Base-by-base conservation (phyloP, 2,113 vertebrate genomes). In the Phyllostomus hastatus region DNA sequence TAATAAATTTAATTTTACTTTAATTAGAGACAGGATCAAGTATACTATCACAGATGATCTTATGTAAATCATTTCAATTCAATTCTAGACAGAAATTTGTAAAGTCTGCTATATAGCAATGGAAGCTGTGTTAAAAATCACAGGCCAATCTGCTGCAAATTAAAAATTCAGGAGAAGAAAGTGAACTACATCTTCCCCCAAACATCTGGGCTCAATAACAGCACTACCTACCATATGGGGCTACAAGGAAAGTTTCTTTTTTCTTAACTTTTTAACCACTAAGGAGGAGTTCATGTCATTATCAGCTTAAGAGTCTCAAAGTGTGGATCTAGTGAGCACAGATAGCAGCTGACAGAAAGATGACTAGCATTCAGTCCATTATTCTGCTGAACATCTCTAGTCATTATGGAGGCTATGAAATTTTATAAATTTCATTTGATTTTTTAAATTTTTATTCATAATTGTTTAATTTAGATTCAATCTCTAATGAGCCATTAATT, bases 211-310 rank as follows among this genome's bases (percentile, higher is more conserved):
- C 4, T 83, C 26, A 83, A 64, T 14, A 78, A 90, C 0, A 92
- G 10, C 26, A 92, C n/a, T 59, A 92, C 8, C n/a, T 59, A 92
- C 8, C 24, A 82, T 69, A 81, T 46, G 38, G 14, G 10, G 22
- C 28, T 86, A 82, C 2, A 48, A 80, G 28, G 6, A 90, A n/a
- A 66, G 8, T 64, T 72, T 64, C 9, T 85, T 81, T 95, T 81
- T 86, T 57, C 83, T 84, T 82, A 90, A 97, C 20, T 72, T 94
- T 80, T 70, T 86, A 95, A 86, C n/a, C 72, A 89, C 43, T 78
- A 87, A 64, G 59, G 5, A 88, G 73, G 7, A 88, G 73, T 81
- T 85, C 43, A 78, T 35, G n/a, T 31, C 20, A 61, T 69, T 69
- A 91, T 54, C 28, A 93, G 57, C 33, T 88, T 54, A 78, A 80